Evolutionary conservation across 2,888 invertebrate genomes (phyloP).

Genomic region (Eustalomyia histrio): DNA sequence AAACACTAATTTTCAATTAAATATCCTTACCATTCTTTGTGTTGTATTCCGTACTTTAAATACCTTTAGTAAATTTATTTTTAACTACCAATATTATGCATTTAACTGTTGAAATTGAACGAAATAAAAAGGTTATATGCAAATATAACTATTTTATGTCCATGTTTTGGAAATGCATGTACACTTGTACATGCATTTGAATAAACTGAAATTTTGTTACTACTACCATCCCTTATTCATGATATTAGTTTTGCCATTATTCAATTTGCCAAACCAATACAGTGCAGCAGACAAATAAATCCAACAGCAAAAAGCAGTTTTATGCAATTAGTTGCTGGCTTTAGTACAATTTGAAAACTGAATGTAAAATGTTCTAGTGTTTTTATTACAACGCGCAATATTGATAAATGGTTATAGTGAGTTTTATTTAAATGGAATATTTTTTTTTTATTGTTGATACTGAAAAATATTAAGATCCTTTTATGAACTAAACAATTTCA

Average conservation of each 20-base stretch:
- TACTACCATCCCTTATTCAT: slow-evolving; percentile 24
- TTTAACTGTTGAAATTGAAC: slow-evolving; percentile 46
- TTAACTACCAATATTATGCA: slow-evolving; percentile 36
- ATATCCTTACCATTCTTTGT: too few species aligned
- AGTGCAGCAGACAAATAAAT: not conserved
- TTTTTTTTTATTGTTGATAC: too few species aligned
- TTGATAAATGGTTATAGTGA: too few species aligned
- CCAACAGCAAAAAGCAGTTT: not conserved
- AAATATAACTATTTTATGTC: slow-evolving; percentile 25
- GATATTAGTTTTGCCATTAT: slow-evolving; percentile 19
- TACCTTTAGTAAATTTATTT: slow-evolving; percentile 26
- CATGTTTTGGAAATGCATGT: slow-evolving; percentile 9
- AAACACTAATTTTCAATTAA: too few species aligned
- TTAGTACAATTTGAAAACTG: slow-evolving; percentile 30
- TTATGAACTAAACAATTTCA: too few species aligned
- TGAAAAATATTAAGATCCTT: too few species aligned
- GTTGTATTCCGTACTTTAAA: not conserved
- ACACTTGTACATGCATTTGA: too few species aligned
- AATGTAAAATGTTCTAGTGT: slow-evolving; percentile 21
- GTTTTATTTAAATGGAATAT: too few species aligned
- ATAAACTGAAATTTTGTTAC: slow-evolving; percentile 18
- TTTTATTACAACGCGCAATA: not conserved
- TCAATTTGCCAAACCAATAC: slow-evolving; percentile 36
- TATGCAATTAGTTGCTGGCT: slow-evolving; percentile 40
- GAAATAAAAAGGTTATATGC: slow-evolving; percentile 48